phyloP scores from a whole-genome alignment of 2,113 vertebrate species.

The Callipepla californica region DNA sequence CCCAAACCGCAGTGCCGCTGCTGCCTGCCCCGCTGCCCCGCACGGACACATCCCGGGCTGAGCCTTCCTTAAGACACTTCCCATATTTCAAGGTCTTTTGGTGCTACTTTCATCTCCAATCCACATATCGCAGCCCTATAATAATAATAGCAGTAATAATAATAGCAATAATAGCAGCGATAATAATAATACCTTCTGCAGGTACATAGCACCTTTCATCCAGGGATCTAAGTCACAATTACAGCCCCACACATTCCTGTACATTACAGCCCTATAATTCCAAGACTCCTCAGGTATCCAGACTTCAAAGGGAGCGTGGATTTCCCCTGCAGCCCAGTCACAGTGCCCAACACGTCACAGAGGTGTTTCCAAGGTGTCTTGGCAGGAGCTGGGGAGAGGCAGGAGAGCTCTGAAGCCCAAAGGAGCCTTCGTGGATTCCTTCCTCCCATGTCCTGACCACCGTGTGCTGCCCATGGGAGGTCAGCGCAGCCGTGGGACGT shows the following conservation, averaged over 20 bases:
- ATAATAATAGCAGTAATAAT: conserved; percentile 66
- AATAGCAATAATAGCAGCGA: conserved; percentile 43
- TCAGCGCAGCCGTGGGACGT: background rate
- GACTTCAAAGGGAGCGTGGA: conserved; percentile 67
- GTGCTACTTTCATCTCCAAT: conserved; percentile 57
- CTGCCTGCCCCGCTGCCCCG: background rate
- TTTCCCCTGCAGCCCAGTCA: conserved; percentile 69
- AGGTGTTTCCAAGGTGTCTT: conserved; percentile 61
- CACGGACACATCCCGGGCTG: conserved; percentile 14
- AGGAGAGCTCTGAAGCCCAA: conserved; percentile 24
- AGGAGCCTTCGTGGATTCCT: background rate
- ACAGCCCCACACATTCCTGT: conserved; percentile 70
- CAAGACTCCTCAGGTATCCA: conserved; percentile 56
- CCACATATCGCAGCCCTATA: conserved; percentile 51
- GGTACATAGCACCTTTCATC: conserved; percentile 69
- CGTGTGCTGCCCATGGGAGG: background rate
- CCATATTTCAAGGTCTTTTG: conserved; percentile 57
- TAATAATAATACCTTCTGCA: conserved; percentile 66
- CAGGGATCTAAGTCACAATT: conserved; percentile 71
- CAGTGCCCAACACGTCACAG: conserved; percentile 52
- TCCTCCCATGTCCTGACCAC: background rate
- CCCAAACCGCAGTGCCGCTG: background rate
- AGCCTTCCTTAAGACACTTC: conserved; percentile 48
- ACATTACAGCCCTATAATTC: conserved; percentile 70
- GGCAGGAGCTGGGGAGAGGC: conserved; percentile 39